Evolutionary conservation across 2,797 vertebrate genomes (phyloP).

Genomic region (Vultur gryphus): DNA sequence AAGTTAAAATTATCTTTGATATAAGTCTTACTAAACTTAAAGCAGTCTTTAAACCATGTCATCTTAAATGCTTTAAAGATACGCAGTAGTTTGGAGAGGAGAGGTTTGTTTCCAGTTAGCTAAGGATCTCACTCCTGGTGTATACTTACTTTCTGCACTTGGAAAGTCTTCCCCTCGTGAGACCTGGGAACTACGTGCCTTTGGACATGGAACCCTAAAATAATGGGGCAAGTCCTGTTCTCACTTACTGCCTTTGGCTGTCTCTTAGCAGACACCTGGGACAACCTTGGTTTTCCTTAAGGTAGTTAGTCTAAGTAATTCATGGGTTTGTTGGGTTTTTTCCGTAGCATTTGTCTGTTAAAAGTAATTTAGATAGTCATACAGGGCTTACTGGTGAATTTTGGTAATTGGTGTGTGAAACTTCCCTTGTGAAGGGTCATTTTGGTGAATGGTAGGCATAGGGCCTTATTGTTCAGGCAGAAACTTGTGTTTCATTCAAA

Average conservation of each 20-base stretch:
- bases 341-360: neutral
- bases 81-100: neutral
- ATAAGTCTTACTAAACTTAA: neutral
- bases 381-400: neutral
- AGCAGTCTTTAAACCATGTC: neutral
- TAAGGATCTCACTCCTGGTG: rapidly evolving
- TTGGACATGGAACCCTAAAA: neutral
- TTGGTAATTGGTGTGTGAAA: too few relatives aligned
- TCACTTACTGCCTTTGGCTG: neutral
- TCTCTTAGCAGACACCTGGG: neutral
- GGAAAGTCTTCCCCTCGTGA: neutral
- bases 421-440: neutral
- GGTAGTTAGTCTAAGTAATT: too few relatives aligned
- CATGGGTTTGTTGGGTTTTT: neutral
- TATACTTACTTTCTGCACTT: neutral
- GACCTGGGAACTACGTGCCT: neutral
- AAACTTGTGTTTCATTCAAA: neutral
- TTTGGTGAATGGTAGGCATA: neutral
- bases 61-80: neutral
- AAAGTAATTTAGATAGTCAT: neutral
- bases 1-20: neutral
- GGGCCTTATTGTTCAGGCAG: neutral
- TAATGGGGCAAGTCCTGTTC: rapidly evolving
- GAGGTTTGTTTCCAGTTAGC: neutral
- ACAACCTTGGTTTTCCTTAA: neutral